A percentile compares a stretch with the other conserved stretches of the same genome.
phyloP scores from a whole-genome alignment of 2,888 invertebrate genomes.

The Andrena praecox region DNA sequence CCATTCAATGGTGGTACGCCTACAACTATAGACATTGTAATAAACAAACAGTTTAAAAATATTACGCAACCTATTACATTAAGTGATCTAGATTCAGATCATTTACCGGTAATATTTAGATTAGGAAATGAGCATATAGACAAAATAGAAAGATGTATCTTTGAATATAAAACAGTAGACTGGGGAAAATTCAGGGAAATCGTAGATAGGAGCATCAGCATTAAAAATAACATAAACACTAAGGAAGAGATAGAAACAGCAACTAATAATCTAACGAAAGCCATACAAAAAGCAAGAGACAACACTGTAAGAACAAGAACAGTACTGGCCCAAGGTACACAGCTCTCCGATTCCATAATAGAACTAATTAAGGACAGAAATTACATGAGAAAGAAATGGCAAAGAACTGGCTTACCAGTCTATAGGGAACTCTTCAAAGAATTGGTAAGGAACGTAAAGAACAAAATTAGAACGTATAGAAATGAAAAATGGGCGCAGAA shows the following conservation, averaged over 20 bases:
- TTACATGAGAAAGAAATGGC: constrained; percentile 29
- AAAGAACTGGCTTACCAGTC: constrained; percentile 7
- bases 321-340: constrained; percentile 18
- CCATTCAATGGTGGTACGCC: constrained; percentile 43
- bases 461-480: constrained; percentile 19
- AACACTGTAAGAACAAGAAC: constrained; percentile 1
- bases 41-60: constrained; percentile 66
- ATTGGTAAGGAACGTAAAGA: constrained; percentile 26
- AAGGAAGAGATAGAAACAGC: constrained; percentile 48
- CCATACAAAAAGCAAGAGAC: constrained; percentile 24
- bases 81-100: constrained; percentile 67
- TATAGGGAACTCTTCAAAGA: constrained; percentile 10
- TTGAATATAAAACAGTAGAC: neutral
- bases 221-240: constrained; percentile 30
- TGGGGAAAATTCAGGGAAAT: neutral
- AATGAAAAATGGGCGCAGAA: constrained; percentile 26
- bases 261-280: constrained; percentile 48
- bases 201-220: constrained; percentile 29
- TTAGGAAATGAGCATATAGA: constrained; percentile 26
- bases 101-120: constrained; percentile 56
- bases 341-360: neutral
- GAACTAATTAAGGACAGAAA: constrained; percentile 37
- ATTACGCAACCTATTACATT: constrained; percentile 16
- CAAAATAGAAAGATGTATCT: neutral
- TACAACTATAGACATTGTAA: constrained; percentile 66